These are phyloP conservation scores for Athrips mouffetella DNA, from an alignment of 2,888 invertebrate species.

Conservation along the genomic window DNA sequence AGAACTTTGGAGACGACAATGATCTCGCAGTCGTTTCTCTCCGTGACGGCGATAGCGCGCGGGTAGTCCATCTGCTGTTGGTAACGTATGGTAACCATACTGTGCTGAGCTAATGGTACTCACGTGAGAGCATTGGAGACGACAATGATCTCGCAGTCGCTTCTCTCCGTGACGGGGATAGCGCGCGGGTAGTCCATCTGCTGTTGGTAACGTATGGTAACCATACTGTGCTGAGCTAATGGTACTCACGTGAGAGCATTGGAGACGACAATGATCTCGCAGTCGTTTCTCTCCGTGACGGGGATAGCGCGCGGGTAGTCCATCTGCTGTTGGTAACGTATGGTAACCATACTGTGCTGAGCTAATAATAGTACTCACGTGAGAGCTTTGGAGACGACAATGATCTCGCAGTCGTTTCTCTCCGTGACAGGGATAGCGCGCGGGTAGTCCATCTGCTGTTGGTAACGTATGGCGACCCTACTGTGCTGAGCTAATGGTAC, in stretches of 20 bases:
- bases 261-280: constrained; percentile 93
- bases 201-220: too few species aligned
- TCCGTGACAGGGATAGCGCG: constrained; percentile 79
- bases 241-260: constrained; percentile 87
- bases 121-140: constrained; percentile 89
- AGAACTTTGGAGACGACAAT: constrained; percentile 89
- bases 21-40: constrained; percentile 93
- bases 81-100: constrained; percentile 54
- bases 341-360: too few species aligned
- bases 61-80: constrained; percentile 51
- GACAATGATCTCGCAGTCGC: constrained; percentile 95
- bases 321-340: too few species aligned
- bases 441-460: too few species aligned
- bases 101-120: constrained; percentile 55
- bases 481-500: too few species aligned
- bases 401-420: constrained; percentile 93
- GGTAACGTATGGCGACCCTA: too few species aligned
- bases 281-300: constrained; percentile 86
- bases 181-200: too few species aligned
- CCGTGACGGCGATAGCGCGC: constrained; percentile 64
- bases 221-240: too few species aligned
- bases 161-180: constrained; percentile 81
- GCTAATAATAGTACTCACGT: constrained; percentile 85
- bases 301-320: too few species aligned
- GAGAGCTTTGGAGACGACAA: constrained; percentile 88